Conservation (phyloP, 2,113 vertebrate genomes). For the Calidris pugnax region DNA sequence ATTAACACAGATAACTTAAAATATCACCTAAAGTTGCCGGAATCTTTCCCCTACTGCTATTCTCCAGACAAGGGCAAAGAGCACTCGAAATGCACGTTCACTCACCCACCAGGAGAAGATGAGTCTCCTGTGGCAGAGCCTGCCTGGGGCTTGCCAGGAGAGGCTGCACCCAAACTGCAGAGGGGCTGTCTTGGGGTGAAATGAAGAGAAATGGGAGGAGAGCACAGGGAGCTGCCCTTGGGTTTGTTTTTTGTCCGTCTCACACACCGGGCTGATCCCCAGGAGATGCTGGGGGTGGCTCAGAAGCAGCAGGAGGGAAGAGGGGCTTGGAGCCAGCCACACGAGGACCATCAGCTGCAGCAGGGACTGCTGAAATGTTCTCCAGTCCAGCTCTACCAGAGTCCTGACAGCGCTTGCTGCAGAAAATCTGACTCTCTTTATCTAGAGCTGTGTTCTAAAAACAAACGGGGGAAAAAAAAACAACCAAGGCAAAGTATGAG, state of each 20-base stretch:
- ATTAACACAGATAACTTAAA: not conserved
- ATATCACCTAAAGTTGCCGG: not conserved
- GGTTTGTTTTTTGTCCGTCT: slow-evolving; percentile 37
- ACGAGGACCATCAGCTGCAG: slow-evolving; percentile 29
- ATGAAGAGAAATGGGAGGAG: not conserved
- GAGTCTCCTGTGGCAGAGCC: not conserved
- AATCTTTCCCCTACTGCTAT: not conserved
- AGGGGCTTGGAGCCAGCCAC: slow-evolving; percentile 43
- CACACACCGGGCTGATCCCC: slow-evolving; percentile 63
- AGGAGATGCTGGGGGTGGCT: not conserved
- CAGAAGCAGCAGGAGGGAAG: slow-evolving; percentile 56
- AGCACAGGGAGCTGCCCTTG: not conserved
- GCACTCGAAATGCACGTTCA: not conserved
- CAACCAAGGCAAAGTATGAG: slow-evolving; percentile 10
- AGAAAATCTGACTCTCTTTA: slow-evolving; percentile 89
- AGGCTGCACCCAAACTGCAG: not conserved
- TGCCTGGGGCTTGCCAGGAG: not conserved
- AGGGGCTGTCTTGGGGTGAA: not conserved
- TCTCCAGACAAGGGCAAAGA: not conserved
- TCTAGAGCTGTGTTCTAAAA: slow-evolving; percentile 96
- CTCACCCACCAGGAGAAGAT: not conserved
- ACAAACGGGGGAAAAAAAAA: slow-evolving; percentile 34
- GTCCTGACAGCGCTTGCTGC: slow-evolving; percentile 74
- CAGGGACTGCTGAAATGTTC: slow-evolving; percentile 35
- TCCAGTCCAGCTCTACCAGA: slow-evolving; percentile 40